phyloP scores from a whole-genome alignment of 2,113 vertebrate species.

The Malaclemys terrapin region DNA sequence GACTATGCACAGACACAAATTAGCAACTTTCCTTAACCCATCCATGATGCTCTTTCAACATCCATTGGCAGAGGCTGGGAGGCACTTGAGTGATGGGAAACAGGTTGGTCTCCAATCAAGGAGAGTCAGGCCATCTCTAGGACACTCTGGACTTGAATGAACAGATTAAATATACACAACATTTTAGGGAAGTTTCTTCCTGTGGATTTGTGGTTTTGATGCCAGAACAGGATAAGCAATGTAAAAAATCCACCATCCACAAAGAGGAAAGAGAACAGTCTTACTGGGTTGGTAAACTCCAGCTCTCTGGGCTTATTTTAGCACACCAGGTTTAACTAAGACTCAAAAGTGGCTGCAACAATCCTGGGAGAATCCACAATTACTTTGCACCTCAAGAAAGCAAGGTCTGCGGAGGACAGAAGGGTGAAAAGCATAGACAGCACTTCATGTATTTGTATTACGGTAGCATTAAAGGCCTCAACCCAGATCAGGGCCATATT shows the following conservation, averaged over 20 bases:
- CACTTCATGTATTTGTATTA: background rate
- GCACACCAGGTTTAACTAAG: background rate
- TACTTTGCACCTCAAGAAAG: background rate
- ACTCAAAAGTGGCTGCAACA: background rate
- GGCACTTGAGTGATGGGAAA: background rate
- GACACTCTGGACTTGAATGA: background rate
- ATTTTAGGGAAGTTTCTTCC: background rate
- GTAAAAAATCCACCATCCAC: background rate
- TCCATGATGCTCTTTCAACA: background rate
- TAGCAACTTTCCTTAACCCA: background rate
- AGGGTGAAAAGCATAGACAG: background rate
- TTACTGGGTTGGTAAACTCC: background rate
- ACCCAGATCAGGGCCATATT: background rate
- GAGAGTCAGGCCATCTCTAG: background rate
- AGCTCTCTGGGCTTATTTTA: background rate
- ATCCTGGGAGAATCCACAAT: background rate
- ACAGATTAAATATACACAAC: background rate
- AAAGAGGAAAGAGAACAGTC: background rate
- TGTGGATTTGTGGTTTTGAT: background rate
- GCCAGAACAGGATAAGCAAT: background rate
- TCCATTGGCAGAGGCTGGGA: accelerated
- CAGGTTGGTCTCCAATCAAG: background rate
- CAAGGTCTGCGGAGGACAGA: background rate
- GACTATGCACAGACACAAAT: background rate
- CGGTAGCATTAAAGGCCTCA: background rate